Conservation (phyloP, 2,113 vertebrate species). For the Laterallus jamaicensis region DNA sequence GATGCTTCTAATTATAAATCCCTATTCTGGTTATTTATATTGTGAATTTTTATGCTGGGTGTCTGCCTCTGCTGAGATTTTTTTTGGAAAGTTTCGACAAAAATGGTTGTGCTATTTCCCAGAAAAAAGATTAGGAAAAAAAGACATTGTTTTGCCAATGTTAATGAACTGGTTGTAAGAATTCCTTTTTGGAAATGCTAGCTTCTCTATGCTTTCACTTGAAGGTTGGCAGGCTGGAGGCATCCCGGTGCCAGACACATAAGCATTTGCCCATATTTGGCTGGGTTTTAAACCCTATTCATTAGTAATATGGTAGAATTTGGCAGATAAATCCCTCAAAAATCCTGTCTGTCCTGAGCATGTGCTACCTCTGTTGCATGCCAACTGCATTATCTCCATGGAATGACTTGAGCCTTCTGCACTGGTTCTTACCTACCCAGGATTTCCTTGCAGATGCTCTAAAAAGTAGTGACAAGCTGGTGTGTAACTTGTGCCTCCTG, state of each 20-base stretch:
- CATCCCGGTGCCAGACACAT: constrained; percentile 33
- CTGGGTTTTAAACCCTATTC: constrained; percentile 11
- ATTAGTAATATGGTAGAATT: constrained; percentile 28
- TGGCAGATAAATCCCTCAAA: constrained; percentile 15
- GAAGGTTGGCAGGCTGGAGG: constrained; percentile 35
- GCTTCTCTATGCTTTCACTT: constrained; percentile 36
- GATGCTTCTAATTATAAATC: constrained; percentile 35
- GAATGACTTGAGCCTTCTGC: neutral
- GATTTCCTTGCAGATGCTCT: neutral
- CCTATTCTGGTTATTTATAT: constrained; percentile 27
- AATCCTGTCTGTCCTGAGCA: constrained; percentile 16
- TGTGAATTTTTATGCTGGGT: constrained; percentile 43
- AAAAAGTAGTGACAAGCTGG: neutral
- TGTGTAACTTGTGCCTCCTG: neutral
- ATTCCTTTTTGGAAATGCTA: constrained; percentile 40
- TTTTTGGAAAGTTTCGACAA: constrained; percentile 45
- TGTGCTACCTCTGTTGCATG: neutral
- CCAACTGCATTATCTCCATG: neutral
- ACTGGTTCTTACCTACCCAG: neutral
- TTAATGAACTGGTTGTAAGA: constrained; percentile 62
- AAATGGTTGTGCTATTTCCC: constrained; percentile 51
- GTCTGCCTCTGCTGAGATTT: constrained; percentile 51
- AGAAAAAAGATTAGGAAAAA: constrained; percentile 64
- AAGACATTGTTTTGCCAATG: constrained; percentile 63
- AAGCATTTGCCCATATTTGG: constrained; percentile 58